A percentile compares a stretch with the other conserved stretches of the same genome.
Evolutionary conservation across 1,140 invertebrate genomes (phyloP).

Genomic region (Calliphora vicina): DNA sequence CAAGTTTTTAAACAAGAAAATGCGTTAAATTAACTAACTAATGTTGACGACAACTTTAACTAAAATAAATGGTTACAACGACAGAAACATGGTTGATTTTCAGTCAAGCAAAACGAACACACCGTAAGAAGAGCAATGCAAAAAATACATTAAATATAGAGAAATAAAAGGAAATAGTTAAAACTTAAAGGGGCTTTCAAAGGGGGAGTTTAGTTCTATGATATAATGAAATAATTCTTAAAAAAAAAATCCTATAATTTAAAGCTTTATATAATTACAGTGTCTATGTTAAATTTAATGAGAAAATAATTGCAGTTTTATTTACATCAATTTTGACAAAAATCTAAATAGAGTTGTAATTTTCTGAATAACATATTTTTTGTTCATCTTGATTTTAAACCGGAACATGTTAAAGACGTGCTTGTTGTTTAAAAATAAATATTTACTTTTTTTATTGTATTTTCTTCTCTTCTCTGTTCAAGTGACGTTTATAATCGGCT

Average conservation of each 20-base stretch:
- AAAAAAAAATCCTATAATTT: neutral
- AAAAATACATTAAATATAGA: neutral
- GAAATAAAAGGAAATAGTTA: neutral
- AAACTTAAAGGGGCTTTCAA: too few relatives aligned
- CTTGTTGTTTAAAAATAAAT: neutral
- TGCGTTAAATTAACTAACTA: neutral
- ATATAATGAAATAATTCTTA: too few relatives aligned
- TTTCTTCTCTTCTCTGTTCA: neutral
- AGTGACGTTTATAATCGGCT: neutral
- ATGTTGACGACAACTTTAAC: neutral
- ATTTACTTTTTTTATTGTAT: too few relatives aligned
- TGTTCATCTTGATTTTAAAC: neutral
- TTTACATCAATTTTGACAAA: neutral
- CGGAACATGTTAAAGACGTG: neutral
- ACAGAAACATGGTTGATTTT: neutral
- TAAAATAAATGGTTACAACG: too few relatives aligned
- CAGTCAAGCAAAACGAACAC: neutral
- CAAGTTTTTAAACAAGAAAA: neutral
- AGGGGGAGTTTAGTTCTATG: neutral
- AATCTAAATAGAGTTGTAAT: neutral
- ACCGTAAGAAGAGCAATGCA: neutral
- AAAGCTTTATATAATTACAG: neutral
- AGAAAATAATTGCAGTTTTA: neutral
- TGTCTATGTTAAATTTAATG: neutral
- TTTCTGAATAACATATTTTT: neutral